Base-by-base conservation (phyloP, 2,797 vertebrate genomes). In the Syndactyla subalaris region DNA sequence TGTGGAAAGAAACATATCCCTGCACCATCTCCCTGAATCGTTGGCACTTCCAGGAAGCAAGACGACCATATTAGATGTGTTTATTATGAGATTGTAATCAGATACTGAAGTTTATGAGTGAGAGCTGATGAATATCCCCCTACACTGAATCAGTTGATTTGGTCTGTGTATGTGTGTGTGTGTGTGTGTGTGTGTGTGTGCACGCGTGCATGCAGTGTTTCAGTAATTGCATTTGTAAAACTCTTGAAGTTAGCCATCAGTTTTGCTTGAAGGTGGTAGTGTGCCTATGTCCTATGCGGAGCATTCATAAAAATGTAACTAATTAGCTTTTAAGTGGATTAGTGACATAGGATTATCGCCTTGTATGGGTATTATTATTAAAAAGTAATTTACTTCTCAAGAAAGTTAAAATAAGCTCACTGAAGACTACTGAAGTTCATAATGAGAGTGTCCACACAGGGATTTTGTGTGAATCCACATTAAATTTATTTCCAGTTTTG, bases 1-100 rank as follows among this genome's bases (percentile, higher is more conserved):
- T 12, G 20, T 45, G 24, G 9, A 16, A 38, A 10, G 32, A 52
- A 51, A 73, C 0, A 0, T 51, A 23, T 3, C 4, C 22, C 14
- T 51, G 51, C 10, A 24, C 30, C 36, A 36, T 57, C 18, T 66
- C 46, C 41, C 11, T 55, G 12, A 39, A 19, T n/a, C 3, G 89
- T 70, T 36, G 65, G 26, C 22, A 16, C 12, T 30, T 88, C 36
- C 48, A 62, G 38, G 54, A 61, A 46, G 38, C 43, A 54, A 46
- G 41, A 71, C 29, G 20, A 38, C 15, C 43, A 18, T 32, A 3
- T 73, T 80, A 51, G 71, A 73, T 51, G 39, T 76, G 15, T 26
- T 66, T 85, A 11, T 71, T 79, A 68, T 30, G 41, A 74, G 32
- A 32, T 54, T 88, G 14, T 2, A 7, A 0, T 52, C 55, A 41